Conservation (phyloP, 1,140 invertebrate genomes). For the Lethrus apterus region DNA sequence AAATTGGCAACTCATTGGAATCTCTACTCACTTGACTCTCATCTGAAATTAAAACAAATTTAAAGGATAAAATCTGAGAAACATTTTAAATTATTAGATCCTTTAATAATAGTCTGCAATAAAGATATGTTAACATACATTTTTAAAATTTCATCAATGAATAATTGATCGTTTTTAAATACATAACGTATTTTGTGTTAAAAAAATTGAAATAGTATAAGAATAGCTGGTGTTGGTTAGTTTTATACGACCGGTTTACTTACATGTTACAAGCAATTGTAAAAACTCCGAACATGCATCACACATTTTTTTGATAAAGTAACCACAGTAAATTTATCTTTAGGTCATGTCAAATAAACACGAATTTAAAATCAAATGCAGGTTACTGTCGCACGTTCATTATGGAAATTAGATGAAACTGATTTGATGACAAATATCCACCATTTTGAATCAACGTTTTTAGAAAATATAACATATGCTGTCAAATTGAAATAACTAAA, state of each 20-base stretch:
- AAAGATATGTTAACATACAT: too few species aligned
- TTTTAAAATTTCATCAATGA: too few species aligned
- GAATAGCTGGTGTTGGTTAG: too few species aligned
- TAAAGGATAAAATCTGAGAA: too few species aligned
- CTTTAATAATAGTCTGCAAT: too few species aligned
- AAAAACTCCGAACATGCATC: slow-evolving; percentile 73
- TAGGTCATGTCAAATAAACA: slow-evolving; percentile 13
- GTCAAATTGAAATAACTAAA: background rate
- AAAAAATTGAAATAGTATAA: too few species aligned
- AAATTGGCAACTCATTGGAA: slow-evolving; percentile 32
- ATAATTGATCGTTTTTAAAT: too few species aligned
- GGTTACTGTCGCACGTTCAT: slow-evolving; percentile 21
- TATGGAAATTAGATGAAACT: slow-evolving; percentile 25
- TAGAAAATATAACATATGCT: slow-evolving; percentile 11
- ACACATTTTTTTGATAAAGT: slow-evolving; percentile 53
- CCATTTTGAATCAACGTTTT: slow-evolving; percentile 41
- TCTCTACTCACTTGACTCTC: slow-evolving; percentile 36
- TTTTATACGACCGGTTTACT: slow-evolving; percentile 44
- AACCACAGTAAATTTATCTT: slow-evolving; percentile 26
- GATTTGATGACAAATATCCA: slow-evolving; percentile 32
- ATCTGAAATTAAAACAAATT: slow-evolving; percentile 35
- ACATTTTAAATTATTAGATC: too few species aligned
- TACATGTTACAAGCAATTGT: slow-evolving; percentile 68
- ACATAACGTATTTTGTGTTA: too few species aligned
- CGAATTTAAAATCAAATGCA: slow-evolving; percentile 4